These are phyloP conservation scores for Sternarchorhynchus goeldii DNA, from an alignment of 2,797 vertebrate species.

Conservation along the genomic window DNA sequence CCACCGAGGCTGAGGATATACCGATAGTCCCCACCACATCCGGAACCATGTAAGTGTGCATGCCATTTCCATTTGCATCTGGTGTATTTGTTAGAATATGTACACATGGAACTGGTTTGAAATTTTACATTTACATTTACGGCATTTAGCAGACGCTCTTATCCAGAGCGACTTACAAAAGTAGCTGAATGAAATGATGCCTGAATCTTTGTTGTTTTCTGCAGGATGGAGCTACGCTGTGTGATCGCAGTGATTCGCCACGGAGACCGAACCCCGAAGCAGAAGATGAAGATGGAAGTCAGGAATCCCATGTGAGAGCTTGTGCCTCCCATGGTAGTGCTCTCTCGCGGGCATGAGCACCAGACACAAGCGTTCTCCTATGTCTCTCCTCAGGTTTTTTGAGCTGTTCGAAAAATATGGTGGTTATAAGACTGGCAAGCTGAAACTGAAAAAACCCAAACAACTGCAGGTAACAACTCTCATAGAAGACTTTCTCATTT, in stretches of 20 bases:
- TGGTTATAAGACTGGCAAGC: constrained; percentile 95
- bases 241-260: constrained; percentile 97
- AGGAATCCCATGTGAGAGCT: constrained; percentile 86
- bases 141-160: no score
- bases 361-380: background rate
- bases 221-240: constrained; percentile 97
- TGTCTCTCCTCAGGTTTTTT: constrained; percentile 83
- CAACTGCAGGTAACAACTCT: constrained; percentile 88
- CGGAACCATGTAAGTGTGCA: constrained; percentile 87
- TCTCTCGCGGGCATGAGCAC: background rate
- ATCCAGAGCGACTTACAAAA: no score
- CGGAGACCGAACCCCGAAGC: constrained; percentile 95
- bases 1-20: constrained; percentile 97
- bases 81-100: background rate
- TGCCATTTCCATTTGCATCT: background rate
- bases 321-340: constrained; percentile 4
- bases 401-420: constrained; percentile 95
- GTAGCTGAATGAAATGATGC: no score
- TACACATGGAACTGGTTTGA: constrained; percentile 10
- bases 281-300: constrained; percentile 99
- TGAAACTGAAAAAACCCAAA: constrained; percentile 97
- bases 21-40: constrained; percentile 98
- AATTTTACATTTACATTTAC: no score
- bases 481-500: background rate
- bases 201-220: constrained; percentile 11